Evolutionary conservation across 2,888 invertebrate genomes (phyloP).

Genomic region (Caenorhabditis sp.): DNA sequence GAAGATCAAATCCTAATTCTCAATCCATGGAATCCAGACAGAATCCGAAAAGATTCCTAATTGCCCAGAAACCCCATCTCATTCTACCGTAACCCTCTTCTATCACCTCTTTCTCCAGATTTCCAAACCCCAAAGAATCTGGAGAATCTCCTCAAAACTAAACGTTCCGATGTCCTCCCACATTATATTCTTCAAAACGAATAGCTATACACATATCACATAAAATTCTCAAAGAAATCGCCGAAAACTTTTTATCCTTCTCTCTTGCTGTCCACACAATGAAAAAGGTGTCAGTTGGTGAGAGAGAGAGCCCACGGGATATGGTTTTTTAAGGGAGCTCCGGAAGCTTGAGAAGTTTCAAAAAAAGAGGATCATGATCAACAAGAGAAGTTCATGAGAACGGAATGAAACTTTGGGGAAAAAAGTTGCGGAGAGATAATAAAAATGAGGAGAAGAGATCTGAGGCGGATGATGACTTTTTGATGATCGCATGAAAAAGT

Average conservation of each 20-base stretch:
- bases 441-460: conserved; percentile 24
- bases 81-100: too few relatives aligned
- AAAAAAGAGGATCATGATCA: conserved; percentile 1
- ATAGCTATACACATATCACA: conserved; percentile 56
- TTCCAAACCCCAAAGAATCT: not conserved
- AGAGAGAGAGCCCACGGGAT: not conserved
- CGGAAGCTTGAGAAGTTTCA: conserved; percentile 1
- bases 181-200: conserved; percentile 46
- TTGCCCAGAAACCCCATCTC: too few relatives aligned
- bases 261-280: not conserved
- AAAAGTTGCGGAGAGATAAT: conserved; percentile 39
- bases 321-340: conserved; percentile 34
- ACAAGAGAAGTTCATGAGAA: conserved; percentile 24
- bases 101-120: too few relatives aligned
- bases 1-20: too few relatives aligned
- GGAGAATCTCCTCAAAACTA: not conserved
- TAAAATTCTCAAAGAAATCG: conserved; percentile 56
- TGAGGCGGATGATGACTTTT: conserved; percentile 50
- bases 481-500: conserved; percentile 47
- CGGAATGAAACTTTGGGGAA: conserved; percentile 3
- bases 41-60: too few relatives aligned
- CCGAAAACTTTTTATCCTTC: conserved; percentile 43
- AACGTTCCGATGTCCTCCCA: conserved; percentile 26
- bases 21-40: too few relatives aligned
- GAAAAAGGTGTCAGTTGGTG: conserved; percentile 49